Base-by-base conservation (phyloP, 1,140 invertebrate species). In the Chelonus insularis region DNA sequence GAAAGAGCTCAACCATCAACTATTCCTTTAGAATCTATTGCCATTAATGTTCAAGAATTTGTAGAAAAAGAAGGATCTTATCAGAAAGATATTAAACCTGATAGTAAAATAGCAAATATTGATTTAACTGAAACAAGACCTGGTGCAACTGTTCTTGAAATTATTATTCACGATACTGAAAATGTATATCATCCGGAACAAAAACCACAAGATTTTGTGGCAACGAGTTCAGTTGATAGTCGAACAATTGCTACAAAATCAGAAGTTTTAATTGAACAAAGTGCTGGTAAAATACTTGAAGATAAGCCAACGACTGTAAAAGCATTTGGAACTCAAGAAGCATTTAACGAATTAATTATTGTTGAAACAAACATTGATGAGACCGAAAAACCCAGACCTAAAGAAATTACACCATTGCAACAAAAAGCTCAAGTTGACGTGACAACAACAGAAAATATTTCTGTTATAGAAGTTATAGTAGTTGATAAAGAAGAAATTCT, bases 21-120 rank as follows among this genome's bases (percentile, higher is more conserved):
- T 58, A 64, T 77, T 45, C 78, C 75, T 12, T 63, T 85, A 16
- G 80, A 86, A 76, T 79, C 82, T 57, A 48, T 88, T 12, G 73
- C 81, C 47, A 67, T 88, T 4, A 75, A 71, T 37, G 69, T 86
- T 65, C 79, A 83, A 65, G 73, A 85, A 73, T 65, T 77, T 16
- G 82, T 76, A 5, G 85, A 87, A 67, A 87, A 84, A 66, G 86
- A 88, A 81, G 75, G 76, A 45, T 58, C 78, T 61, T 81, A 84
- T 62, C 70, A 66, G 7, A 69, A 69, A 58, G 75, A 83, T 16
- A 32, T 75, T 3, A 73, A 70, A 64, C 84, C 84, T n/a, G 79
- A 82, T 36, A 57, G 60, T 23, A 85, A 86, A 68, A 71, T 67
- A 37, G 86, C 83, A 0, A 73, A 63, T 61, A 45, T 86, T 29